These are phyloP conservation scores for Cantharis flavilabris DNA, from an alignment of 2,888 invertebrate genomes.

Conservation along the genomic window DNA sequence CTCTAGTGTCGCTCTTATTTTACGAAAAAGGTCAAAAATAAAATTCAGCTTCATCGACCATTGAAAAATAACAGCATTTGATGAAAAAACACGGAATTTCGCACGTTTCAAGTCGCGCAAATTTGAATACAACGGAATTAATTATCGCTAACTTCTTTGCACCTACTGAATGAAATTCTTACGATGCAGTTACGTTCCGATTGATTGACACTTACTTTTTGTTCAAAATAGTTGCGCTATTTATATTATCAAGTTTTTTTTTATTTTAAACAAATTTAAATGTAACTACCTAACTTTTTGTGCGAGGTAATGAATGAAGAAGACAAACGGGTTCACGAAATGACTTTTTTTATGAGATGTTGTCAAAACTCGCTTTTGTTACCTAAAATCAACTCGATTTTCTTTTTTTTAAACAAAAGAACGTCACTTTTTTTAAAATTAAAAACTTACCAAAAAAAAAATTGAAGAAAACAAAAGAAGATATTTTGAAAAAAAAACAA, in stretches of 20 bases:
- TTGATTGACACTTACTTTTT: background rate
- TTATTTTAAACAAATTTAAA: background rate
- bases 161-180: background rate
- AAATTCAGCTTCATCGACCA: background rate
- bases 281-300: background rate
- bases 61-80: background rate
- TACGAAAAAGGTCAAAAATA: background rate
- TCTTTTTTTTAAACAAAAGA: background rate
- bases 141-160: background rate
- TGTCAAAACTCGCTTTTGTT: background rate
- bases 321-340: background rate
- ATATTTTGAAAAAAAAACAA: too few relatives aligned
- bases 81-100: background rate
- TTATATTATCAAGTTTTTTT: background rate
- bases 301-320: background rate
- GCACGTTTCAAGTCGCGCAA: background rate
- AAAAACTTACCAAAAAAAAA: background rate
- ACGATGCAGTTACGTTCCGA: background rate
- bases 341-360: background rate
- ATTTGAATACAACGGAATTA: background rate
- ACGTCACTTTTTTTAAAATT: background rate
- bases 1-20: background rate
- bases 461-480: background rate
- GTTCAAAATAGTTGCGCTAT: background rate
- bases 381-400: background rate